These are phyloP conservation scores for Mormyrus hasselquistii DNA, from an alignment of 2,797 vertebrate species.

Conservation along the genomic window DNA sequence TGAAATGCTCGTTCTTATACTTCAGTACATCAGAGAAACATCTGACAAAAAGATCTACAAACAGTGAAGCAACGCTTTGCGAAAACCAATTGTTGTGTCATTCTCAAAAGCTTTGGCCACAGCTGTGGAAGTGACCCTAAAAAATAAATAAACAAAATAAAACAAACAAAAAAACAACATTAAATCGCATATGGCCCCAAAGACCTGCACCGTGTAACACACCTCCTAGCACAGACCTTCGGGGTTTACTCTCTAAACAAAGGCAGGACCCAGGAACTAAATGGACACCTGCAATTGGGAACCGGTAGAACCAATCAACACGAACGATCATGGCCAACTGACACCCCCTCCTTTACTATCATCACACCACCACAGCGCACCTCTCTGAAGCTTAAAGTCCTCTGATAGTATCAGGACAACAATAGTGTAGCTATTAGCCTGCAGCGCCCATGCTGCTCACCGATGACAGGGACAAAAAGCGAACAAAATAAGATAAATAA, in stretches of 20 bases:
- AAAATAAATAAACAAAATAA: neutral
- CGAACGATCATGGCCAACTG: neutral
- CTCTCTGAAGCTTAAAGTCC: neutral
- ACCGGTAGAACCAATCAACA: neutral
- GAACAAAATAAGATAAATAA: slow-evolving; percentile 11
- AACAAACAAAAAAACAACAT: neutral
- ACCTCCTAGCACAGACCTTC: neutral
- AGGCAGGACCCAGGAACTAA: neutral
- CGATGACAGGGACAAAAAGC: neutral
- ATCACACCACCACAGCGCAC: neutral
- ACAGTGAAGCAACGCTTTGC: neutral
- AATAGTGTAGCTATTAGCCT: slow-evolving; percentile 19
- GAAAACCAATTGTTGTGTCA: neutral
- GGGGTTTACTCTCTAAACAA: neutral
- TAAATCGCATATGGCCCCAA: neutral
- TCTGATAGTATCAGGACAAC: neutral
- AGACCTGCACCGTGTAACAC: neutral
- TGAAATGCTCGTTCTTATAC: neutral
- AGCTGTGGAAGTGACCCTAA: neutral
- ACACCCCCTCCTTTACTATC: neutral
- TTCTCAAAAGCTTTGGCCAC: neutral
- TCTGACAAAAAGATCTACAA: neutral
- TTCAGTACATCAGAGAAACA: neutral
- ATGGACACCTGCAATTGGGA: neutral
- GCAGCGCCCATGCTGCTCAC: slow-evolving; percentile 29